Evolutionary conservation across 2,888 invertebrate genomes (phyloP).

Genomic region (Phragmatobia fuliginosa): DNA sequence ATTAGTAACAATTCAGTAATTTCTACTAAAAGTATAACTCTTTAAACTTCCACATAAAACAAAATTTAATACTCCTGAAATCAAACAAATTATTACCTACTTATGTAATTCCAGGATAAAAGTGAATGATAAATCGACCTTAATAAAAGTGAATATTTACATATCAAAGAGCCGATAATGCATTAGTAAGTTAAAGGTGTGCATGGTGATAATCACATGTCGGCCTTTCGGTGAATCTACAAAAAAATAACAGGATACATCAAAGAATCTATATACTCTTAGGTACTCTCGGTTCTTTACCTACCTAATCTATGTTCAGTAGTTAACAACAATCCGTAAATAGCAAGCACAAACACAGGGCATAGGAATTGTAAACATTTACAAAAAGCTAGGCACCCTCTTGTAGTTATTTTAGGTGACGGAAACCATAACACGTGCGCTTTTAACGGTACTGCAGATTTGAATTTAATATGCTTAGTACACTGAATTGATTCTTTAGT

Average conservation of each 20-base stretch:
- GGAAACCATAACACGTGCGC: conserved; percentile 56
- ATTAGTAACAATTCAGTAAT: neutral
- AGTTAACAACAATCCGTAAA: conserved; percentile 48
- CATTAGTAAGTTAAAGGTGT: too few species aligned
- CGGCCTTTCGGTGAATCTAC: too few species aligned
- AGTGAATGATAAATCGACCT: too few species aligned
- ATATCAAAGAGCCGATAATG: too few species aligned
- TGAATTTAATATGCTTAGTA: conserved; percentile 30
- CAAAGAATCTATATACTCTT: neutral
- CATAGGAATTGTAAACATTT: conserved; percentile 61
- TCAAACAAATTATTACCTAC: too few species aligned
- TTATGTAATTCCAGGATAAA: too few species aligned
- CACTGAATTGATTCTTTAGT: neutral
- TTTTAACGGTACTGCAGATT: conserved; percentile 13
- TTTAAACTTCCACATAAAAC: neutral
- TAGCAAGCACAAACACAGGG: conserved; percentile 45
- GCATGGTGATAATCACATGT: too few species aligned
- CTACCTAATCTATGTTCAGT: conserved; percentile 30
- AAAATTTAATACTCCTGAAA: neutral
- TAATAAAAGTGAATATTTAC: too few species aligned
- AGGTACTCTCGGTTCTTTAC: neutral
- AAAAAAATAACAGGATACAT: neutral
- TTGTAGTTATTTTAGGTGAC: conserved; percentile 59
- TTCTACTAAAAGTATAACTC: neutral
- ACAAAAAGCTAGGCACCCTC: conserved; percentile 59